phyloP scores from a whole-genome alignment of 2,113 vertebrate species.

The Nymphicus hollandicus region DNA sequence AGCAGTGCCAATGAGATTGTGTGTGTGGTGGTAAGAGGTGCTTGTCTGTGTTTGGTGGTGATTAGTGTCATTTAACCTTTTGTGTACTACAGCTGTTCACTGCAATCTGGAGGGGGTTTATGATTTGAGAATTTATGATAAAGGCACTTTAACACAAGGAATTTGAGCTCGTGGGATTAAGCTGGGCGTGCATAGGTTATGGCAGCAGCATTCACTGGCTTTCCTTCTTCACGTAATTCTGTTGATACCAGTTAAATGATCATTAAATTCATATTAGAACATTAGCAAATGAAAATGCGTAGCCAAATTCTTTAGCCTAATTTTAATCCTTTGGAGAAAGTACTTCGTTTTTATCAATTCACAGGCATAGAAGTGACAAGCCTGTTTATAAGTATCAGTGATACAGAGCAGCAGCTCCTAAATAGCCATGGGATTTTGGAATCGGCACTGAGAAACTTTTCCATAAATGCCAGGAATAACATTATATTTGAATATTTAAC shows the following conservation, averaged over 20 bases:
- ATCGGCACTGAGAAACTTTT: slow-evolving; percentile 47
- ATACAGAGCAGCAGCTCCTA: slow-evolving; percentile 36
- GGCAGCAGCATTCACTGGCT: background rate
- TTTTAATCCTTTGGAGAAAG: slow-evolving; percentile 12
- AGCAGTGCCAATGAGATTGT: background rate
- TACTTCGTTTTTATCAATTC: background rate
- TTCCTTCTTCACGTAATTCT: background rate
- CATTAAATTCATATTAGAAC: background rate
- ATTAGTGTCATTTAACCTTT: slow-evolving; percentile 8
- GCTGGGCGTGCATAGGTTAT: background rate
- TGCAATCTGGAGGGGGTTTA: background rate
- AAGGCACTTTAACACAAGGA: background rate
- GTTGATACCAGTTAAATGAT: background rate
- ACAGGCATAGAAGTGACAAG: slow-evolving; percentile 3
- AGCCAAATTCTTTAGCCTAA: background rate
- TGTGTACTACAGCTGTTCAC: background rate
- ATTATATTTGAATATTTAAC: slow-evolving; percentile 69
- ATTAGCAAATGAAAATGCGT: background rate
- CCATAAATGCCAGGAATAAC: slow-evolving; percentile 66
- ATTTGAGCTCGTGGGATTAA: background rate
- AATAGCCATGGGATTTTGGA: slow-evolving; percentile 53
- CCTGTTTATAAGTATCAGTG: slow-evolving; percentile 31
- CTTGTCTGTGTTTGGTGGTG: background rate
- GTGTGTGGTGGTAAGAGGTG: background rate
- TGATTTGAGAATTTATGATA: background rate